These are phyloP conservation scores for Rhabdomys dilectus DNA, from an alignment of 2,113 vertebrate genomes.

Conservation along the genomic window DNA sequence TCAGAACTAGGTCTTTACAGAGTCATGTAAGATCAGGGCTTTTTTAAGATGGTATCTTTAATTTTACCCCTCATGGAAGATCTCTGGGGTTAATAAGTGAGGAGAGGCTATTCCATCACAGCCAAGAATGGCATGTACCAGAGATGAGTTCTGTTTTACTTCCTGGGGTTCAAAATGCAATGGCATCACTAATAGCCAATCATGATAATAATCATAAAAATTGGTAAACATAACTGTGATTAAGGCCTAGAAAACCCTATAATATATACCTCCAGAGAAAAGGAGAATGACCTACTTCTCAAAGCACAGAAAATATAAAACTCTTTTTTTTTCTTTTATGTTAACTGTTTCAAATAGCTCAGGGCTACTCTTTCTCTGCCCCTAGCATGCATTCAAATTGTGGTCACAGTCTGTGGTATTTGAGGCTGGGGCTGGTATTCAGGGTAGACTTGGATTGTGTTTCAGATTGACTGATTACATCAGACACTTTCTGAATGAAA, in stretches of 20 bases:
- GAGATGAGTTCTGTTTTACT: background rate
- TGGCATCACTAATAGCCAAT: slow-evolving; percentile 5
- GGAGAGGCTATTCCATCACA: background rate
- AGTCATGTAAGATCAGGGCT: background rate
- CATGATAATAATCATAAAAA: slow-evolving; percentile 52
- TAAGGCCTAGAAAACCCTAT: slow-evolving; percentile 29
- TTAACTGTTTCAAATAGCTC: background rate
- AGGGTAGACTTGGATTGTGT: accelerated
- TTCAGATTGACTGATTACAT: background rate
- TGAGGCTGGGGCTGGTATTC: accelerated
- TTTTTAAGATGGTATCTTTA: background rate
- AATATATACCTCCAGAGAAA: slow-evolving; percentile 51
- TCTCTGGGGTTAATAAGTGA: background rate
- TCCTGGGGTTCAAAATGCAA: slow-evolving; percentile 44
- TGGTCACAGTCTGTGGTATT: background rate
- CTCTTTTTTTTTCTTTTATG: slow-evolving; percentile 20
- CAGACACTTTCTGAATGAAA: background rate
- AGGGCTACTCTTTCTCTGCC: background rate
- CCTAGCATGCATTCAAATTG: background rate
- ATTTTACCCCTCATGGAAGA: background rate
- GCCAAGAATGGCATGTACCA: background rate
- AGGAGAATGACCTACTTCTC: slow-evolving; percentile 19
- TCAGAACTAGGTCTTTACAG: background rate
- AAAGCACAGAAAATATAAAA: background rate
- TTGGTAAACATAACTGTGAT: slow-evolving; percentile 36